Base-by-base conservation (phyloP, 2,888 invertebrate species). In the Formica aserva region DNA sequence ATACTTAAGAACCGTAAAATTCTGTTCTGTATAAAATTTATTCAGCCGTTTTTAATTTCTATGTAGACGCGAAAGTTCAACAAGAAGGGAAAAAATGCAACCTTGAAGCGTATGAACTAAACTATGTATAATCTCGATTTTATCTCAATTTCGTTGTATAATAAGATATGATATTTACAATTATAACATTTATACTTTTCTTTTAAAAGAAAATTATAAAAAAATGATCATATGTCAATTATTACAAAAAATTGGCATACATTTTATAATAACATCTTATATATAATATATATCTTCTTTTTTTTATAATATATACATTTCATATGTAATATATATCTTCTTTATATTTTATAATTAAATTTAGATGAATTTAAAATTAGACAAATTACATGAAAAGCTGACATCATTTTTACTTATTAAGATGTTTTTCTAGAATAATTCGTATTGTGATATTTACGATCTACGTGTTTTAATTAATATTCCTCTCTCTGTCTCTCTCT, bases 1-100 rank as follows among this genome's bases (percentile, higher is more conserved):
- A 71, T 71, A 71, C 45, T 35, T 45, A 60, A 78, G 71, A 69
- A 69, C 13, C 32, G 35, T 60, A 29, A 80, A 80, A 71, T 71
- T 80, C 18, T 32, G n/a, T 8, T 18, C n/a, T 45, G 76, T 32
- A 52, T 52, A 52, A 52, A 35, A 35, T 78, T 78, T 55, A 66
- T 77, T 4, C 41, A 60, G 5, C 18, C 18, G 45, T n/a, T 71
- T 71, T 80, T 60, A 26, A 48, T 60, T 45, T 78, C 52, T 1
- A 32, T 60, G 15, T 22, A 45, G 26, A 69, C 35, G n/a, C 8
- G 29, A 8, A 71, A 60, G 8, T 71, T 45, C 2, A 22, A 71
- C 15, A 11, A 32, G 52, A 45, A 71, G 22, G 8, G 35, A 35
- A 69, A 57, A 69, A 38, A 67, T 55, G 55, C 11, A 22, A 57